Evolutionary conservation across 1,140 invertebrate genomes (phyloP), one percentile per base, ranked within the genome.

Genomic region (Pseudachorutes palmiensis): DNA sequence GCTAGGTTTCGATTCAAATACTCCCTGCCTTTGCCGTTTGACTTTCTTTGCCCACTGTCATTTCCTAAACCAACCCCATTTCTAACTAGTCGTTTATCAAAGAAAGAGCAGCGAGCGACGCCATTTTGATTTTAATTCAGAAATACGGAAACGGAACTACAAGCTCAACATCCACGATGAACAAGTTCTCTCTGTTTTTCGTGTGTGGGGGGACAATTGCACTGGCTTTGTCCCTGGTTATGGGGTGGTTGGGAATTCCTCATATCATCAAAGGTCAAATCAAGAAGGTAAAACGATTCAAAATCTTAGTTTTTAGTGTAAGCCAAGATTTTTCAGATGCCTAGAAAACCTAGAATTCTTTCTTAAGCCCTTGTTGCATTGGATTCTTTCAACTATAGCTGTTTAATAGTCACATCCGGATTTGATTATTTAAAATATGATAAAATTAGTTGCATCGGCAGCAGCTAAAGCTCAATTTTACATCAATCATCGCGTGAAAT

Each of bases 181-280:
- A 65, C 58, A 55, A 58, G 24, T 32, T 65, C 32, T 66, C 65
- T 24, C 16, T 41, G 1, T 31, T 31, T 2, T 49, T 65, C 3
- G 49, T 69, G 26, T 49, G 55, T 2, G 63, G 67, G n/a, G 67
- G 68, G 22, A 58, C 48, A 12, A 41, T 66, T 24, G 64, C 68
- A 19, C 31, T 66, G 9, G 41, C 29, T 19, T 5, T 70, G 16
- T 66, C 59, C n/a, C 16, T 70, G 3, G 33, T 63, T 19, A 36
- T 70, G 45, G 64, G 64, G 16, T 70, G 68, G 68, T 22, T 65
- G 22, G 61, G 45, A 1, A 31, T 70, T 29, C 64, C 64, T 55
- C 32, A 70, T 1, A 2, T 70, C 22, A 31, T 70, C n/a, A 36
- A 59, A 41, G 49, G 32, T 29, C 55, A 66, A 24, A 64, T 70